Percentiles rank a stretch among this genome's conserved stretches.
These are phyloP conservation scores for Trichonephila clavipes DNA, from an alignment of 1,140 invertebrate species.

Conservation along the genomic window DNA sequence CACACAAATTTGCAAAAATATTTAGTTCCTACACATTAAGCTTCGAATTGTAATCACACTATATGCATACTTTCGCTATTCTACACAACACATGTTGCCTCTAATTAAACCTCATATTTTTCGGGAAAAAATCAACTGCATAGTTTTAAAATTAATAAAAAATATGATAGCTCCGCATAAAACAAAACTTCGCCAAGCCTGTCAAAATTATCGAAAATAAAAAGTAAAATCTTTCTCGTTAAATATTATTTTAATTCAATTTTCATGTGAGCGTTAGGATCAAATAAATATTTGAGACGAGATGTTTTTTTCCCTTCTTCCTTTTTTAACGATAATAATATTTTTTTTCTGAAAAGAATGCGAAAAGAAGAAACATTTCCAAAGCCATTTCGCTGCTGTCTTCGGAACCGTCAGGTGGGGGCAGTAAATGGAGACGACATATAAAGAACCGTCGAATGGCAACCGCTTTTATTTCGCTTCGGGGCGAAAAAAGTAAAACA, in stretches of 20 bases:
- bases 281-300: constrained; percentile 1
- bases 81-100: no score
- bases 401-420: background rate
- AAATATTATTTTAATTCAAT: constrained; percentile 23
- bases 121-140: no score
- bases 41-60: no score
- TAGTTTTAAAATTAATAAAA: background rate
- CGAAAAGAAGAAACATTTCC: background rate
- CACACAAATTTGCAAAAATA: no score
- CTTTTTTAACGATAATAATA: background rate
- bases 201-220: background rate
- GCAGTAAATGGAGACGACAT: constrained; percentile 14
- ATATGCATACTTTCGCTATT: no score
- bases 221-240: background rate
- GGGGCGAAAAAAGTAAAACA: constrained; percentile 15
- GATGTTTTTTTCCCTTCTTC: background rate
- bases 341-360: background rate
- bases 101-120: no score
- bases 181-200: background rate
- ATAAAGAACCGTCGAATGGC: background rate
- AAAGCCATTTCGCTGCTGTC: constrained; percentile 37
- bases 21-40: no score
- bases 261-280: background rate
- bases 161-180: background rate
- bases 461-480: constrained; percentile 4